Evolutionary conservation across 2,797 vertebrate species (phyloP).

Genomic region (Diplodus puntazzo): DNA sequence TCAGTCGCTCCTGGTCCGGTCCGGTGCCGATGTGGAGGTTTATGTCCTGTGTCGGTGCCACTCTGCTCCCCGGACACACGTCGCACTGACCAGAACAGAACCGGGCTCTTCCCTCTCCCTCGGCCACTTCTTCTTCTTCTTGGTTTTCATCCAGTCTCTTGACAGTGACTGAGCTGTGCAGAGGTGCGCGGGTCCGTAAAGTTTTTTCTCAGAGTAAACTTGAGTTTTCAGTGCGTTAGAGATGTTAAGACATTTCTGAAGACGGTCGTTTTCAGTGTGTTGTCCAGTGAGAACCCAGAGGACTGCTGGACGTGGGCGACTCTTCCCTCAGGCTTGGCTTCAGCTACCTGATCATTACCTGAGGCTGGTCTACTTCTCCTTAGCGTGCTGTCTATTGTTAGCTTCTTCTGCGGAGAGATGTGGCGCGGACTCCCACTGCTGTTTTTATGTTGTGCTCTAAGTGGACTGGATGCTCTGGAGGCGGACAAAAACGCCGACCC

Average conservation of each 20-base stretch:
- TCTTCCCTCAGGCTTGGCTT: background rate
- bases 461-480: background rate
- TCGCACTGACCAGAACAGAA: background rate
- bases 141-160: background rate
- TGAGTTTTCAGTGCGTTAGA: background rate
- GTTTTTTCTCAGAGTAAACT: too few species aligned
- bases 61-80: slow-evolving; percentile 24
- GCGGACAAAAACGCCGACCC: background rate
- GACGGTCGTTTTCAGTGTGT: background rate
- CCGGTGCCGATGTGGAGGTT: background rate
- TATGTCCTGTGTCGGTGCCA: background rate
- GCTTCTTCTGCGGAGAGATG: slow-evolving; percentile 35
- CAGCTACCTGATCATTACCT: background rate
- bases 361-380: background rate
- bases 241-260: background rate
- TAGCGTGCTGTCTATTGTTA: background rate
- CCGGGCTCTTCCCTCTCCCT: background rate
- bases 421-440: slow-evolving; percentile 39
- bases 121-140: background rate
- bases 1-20: too few species aligned
- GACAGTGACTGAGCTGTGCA: too few species aligned
- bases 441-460: slow-evolving; percentile 27
- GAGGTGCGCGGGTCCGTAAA: background rate
- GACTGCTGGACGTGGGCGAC: slow-evolving; percentile 4
- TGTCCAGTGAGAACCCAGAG: background rate